Conservation (phyloP, 2,113 vertebrate genomes). For the Xiphophorus maculatus region DNA sequence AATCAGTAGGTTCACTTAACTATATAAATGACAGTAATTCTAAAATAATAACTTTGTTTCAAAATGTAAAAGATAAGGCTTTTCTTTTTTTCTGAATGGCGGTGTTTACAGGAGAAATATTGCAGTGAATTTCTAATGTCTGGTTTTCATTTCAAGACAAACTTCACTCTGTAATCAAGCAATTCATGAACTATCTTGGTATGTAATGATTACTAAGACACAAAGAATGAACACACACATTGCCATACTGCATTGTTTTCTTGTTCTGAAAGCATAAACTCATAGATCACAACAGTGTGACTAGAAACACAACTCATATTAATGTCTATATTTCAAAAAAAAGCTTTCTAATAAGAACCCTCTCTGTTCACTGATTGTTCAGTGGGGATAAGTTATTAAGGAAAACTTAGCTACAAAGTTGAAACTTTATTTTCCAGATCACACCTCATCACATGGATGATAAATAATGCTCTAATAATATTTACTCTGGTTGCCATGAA, state of each 20-base stretch:
- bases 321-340: constrained; percentile 28
- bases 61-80: background rate
- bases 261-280: constrained; percentile 36
- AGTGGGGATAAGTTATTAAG: constrained; percentile 44
- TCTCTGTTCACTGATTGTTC: constrained; percentile 47
- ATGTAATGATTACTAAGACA: constrained; percentile 1
- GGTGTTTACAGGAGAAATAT: background rate
- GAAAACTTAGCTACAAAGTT: constrained; percentile 57
- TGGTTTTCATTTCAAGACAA: constrained; percentile 19
- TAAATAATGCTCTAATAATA: constrained; percentile 76
- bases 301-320: constrained; percentile 31
- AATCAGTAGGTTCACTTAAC: background rate
- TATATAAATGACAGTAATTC: background rate
- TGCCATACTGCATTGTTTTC: constrained; percentile 10
- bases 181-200: background rate
- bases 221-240: constrained; percentile 1
- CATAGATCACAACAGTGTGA: constrained; percentile 37
- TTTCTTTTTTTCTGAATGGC: too few species aligned
- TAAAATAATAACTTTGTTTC: background rate
- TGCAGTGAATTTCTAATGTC: constrained; percentile 3
- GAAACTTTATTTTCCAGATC: constrained; percentile 66
- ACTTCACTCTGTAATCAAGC: background rate
- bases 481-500: constrained; percentile 68
- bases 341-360: constrained; percentile 34
- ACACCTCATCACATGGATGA: constrained; percentile 75